These are phyloP conservation scores for Cryptoblepharus egeriae DNA, from an alignment of 2,797 vertebrate genomes.

Conservation along the genomic window DNA sequence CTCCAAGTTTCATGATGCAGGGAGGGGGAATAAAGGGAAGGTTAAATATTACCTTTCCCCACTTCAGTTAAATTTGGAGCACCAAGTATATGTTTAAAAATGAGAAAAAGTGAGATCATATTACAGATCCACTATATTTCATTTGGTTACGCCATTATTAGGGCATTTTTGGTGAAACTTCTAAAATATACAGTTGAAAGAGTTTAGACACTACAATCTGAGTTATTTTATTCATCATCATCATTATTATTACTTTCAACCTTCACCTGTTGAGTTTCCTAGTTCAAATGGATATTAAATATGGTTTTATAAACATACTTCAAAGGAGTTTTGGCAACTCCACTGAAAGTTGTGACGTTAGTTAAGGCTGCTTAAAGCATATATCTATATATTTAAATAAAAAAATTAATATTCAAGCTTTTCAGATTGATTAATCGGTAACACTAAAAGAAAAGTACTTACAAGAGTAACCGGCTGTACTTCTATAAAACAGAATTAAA, in stretches of 20 bases:
- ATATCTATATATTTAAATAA: slow-evolving; percentile 65
- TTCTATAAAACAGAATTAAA: slow-evolving; percentile 76
- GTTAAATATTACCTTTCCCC: background rate
- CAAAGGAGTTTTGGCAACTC: slow-evolving; percentile 39
- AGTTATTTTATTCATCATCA: background rate
- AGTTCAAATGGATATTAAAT: slow-evolving; percentile 41
- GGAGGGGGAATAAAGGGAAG: background rate
- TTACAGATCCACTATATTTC: no score
- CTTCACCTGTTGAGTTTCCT: slow-evolving; percentile 1
- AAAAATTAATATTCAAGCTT: slow-evolving; percentile 73
- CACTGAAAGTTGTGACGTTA: slow-evolving; percentile 63
- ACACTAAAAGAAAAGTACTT: slow-evolving; percentile 72
- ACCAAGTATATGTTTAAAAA: background rate
- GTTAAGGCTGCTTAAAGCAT: slow-evolving; percentile 75
- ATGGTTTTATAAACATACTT: slow-evolving; percentile 47
- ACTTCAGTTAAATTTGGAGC: background rate
- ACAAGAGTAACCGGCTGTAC: slow-evolving; percentile 72
- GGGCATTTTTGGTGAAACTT: slow-evolving; percentile 42
- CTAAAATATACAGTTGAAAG: slow-evolving; percentile 29
- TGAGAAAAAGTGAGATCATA: background rate
- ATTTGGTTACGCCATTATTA: background rate
- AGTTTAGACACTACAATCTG: slow-evolving; percentile 21
- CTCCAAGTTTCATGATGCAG: background rate
- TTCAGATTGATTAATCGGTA: slow-evolving; percentile 69
- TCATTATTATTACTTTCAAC: background rate